A percentile compares a stretch with the other conserved stretches of the same genome.
These are phyloP conservation scores for Aspiorhynchus laticeps DNA, from an alignment of 2,113 vertebrate genomes.

Conservation along the genomic window DNA sequence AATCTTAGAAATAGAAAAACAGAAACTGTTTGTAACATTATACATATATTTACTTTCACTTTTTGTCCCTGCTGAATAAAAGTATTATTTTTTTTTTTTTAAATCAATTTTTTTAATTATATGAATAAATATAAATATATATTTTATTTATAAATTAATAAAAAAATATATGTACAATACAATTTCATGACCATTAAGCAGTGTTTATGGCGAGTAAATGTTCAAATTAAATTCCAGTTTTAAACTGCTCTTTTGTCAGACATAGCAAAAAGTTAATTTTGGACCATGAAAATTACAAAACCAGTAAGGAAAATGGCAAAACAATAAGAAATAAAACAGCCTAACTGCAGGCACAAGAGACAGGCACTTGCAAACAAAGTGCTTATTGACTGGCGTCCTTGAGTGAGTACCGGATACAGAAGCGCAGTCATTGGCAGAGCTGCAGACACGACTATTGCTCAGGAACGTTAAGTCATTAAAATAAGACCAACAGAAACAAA, in stretches of 20 bases:
- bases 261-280: neutral
- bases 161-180: neutral
- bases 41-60: neutral
- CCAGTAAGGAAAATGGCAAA: neutral
- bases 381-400: conserved; percentile 63
- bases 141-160: neutral
- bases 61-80: neutral
- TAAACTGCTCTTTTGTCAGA: neutral
- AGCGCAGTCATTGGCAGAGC: conserved; percentile 42
- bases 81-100: neutral
- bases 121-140: too few species aligned
- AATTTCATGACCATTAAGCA: neutral
- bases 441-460: conserved; percentile 44
- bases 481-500: conserved; percentile 46
- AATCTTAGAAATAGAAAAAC: too few species aligned
- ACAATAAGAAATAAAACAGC: conserved; percentile 14
- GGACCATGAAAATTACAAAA: neutral
- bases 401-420: conserved; percentile 43
- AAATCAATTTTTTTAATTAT: too few species aligned
- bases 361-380: conserved; percentile 59
- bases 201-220: neutral
- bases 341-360: conserved; percentile 54
- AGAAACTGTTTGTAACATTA: neutral
- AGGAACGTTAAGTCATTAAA: conserved; percentile 36
- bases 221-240: too few species aligned